A percentile compares a stretch with the other conserved stretches of the same genome.
Evolutionary conservation across 2,797 vertebrate species (phyloP).

Genomic region (Epinephelus coioides): DNA sequence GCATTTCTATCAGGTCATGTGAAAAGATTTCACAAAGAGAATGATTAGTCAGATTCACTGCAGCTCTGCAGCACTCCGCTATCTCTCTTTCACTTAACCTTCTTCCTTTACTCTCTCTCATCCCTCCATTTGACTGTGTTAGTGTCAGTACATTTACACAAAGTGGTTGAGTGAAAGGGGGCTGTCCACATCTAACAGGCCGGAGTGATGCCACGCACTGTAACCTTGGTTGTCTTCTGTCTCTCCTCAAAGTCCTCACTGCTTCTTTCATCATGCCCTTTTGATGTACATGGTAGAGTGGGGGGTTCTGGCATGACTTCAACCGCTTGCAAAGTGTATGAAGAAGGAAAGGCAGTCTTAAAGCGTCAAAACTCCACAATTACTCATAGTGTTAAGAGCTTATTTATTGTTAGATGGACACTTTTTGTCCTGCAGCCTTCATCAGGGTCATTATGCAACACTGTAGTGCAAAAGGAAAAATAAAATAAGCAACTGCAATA

Average conservation of each 20-base stretch:
- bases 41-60: constrained; percentile 60
- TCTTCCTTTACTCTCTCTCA: constrained; percentile 1
- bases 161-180: constrained; percentile 6
- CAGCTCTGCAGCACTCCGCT: constrained; percentile 20
- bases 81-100: constrained; percentile 23
- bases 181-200: constrained; percentile 47
- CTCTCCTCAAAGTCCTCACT: constrained; percentile 34
- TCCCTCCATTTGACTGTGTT: constrained; percentile 24
- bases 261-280: constrained; percentile 38
- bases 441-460: neutral
- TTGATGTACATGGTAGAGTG: constrained; percentile 29
- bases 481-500: too few species aligned
- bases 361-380: neutral
- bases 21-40: constrained; percentile 55
- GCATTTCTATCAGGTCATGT: constrained; percentile 52
- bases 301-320: constrained; percentile 19
- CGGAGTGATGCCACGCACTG: constrained; percentile 54
- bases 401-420: neutral
- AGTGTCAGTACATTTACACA: constrained; percentile 30
- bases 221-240: constrained; percentile 63
- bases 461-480: too few species aligned
- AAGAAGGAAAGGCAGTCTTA: neutral
- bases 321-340: neutral
- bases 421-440: neutral
- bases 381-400: neutral